phyloP scores from a whole-genome alignment of 2,113 vertebrate genomes.

The Hiodon alosoides region DNA sequence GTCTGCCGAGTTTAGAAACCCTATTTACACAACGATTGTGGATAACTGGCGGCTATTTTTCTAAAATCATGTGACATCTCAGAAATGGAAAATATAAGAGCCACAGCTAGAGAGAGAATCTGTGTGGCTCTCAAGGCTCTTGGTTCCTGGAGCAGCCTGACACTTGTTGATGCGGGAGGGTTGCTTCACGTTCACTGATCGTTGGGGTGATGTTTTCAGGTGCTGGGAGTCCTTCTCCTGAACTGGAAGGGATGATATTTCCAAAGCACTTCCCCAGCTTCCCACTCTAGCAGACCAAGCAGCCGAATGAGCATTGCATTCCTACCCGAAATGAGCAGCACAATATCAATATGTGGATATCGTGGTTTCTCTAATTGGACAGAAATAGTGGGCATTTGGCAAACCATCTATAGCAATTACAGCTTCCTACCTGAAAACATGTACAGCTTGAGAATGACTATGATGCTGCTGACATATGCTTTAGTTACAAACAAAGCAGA shows the following conservation, averaged over 20 bases:
- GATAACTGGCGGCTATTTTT: too few relatives aligned
- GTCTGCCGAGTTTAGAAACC: too few relatives aligned
- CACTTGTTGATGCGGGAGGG: too few relatives aligned
- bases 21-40: too few relatives aligned
- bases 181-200: too few relatives aligned
- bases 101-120: too few relatives aligned
- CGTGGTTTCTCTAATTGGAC: slow-evolving; percentile 24
- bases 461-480: neutral
- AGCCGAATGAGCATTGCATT: neutral
- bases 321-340: neutral
- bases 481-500: neutral
- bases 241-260: neutral
- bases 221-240: neutral
- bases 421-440: slow-evolving; percentile 3
- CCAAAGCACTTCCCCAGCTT: neutral
- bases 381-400: slow-evolving; percentile 8
- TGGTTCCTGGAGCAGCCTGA: too few relatives aligned
- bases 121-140: too few relatives aligned
- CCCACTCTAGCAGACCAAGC: neutral
- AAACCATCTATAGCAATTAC: slow-evolving; percentile 18
- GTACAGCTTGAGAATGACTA: neutral
- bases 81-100: too few relatives aligned
- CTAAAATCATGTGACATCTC: too few relatives aligned
- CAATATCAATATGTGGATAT: slow-evolving; percentile 19
- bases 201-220: neutral